These are phyloP conservation scores for Mechanitis messenoides DNA, from an alignment of 2,888 invertebrate species.

Conservation along the genomic window DNA sequence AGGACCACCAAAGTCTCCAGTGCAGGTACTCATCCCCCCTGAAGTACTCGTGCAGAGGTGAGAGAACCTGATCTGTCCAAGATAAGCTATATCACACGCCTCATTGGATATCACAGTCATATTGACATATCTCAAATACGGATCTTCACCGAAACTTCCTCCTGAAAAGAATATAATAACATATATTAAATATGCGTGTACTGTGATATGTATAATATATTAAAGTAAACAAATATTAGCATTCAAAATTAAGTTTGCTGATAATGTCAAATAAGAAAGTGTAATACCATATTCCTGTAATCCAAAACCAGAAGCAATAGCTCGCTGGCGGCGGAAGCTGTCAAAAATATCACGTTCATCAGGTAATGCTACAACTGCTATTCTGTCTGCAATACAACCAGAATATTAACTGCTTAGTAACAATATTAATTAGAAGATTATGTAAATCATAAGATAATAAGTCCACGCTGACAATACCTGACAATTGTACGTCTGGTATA, in stretches of 20 bases:
- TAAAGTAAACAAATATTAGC: not conserved
- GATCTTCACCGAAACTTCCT: not conserved
- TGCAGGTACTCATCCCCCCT: conserved; percentile 63
- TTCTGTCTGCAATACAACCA: too few species aligned
- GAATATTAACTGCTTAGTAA: too few species aligned
- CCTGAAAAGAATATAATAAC: conserved; percentile 28
- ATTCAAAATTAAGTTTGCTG: too few species aligned
- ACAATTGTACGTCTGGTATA: conserved; percentile 43
- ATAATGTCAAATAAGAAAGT: too few species aligned
- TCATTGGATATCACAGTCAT: conserved; percentile 54
- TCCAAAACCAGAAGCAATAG: too few species aligned
- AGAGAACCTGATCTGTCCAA: conserved; percentile 37
- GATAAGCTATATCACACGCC: conserved; percentile 54
- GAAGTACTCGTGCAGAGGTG: conserved; percentile 65
- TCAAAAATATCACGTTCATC: too few species aligned
- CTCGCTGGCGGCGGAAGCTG: too few species aligned
- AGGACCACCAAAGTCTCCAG: conserved; percentile 64
- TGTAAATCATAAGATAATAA: not conserved
- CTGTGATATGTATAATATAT: not conserved
- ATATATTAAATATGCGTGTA: too few species aligned
- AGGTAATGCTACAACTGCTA: too few species aligned
- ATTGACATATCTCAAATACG: conserved; percentile 30
- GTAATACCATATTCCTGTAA: too few species aligned
- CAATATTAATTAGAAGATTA: not conserved
- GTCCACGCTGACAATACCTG: conserved; percentile 37